A percentile compares a stretch with the other conserved stretches of the same genome.
phyloP scores from a whole-genome alignment of 1,140 invertebrate genomes.

The Drosophila auraria region DNA sequence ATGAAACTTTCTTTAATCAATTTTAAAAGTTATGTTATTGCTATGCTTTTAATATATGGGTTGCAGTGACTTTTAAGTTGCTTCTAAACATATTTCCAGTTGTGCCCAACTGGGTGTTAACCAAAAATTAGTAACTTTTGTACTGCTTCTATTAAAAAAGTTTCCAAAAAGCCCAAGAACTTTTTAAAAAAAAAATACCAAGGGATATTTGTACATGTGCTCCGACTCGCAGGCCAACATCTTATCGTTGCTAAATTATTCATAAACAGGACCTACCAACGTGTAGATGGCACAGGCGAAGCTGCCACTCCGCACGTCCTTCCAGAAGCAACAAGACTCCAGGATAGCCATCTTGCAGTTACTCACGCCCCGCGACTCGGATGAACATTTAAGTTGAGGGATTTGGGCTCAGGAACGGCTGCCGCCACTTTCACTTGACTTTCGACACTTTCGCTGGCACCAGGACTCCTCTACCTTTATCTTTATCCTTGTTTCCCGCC shows the following conservation, averaged over 20 bases:
- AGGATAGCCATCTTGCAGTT: slow-evolving; percentile 89
- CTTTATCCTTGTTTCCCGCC: slow-evolving; percentile 49
- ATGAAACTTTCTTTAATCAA: too few species aligned
- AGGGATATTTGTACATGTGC: slow-evolving; percentile 1
- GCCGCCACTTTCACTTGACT: slow-evolving; percentile 76
- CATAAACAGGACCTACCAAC: slow-evolving; percentile 87
- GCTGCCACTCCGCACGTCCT: slow-evolving; percentile 91
- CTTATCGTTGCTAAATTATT: slow-evolving; percentile 32
- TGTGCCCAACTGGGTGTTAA: not conserved
- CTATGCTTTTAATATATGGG: not conserved
- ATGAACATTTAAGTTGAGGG: slow-evolving; percentile 40
- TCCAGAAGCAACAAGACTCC: slow-evolving; percentile 93
- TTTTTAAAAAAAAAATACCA: slow-evolving; percentile 7
- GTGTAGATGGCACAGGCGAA: slow-evolving; percentile 91
- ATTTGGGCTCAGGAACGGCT: slow-evolving; percentile 39
- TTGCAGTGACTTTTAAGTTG: not conserved
- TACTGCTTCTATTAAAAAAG: slow-evolving; percentile 6
- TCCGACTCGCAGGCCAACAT: not conserved
- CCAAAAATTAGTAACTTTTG: slow-evolving; percentile 3
- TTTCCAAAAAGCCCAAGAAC: not conserved
- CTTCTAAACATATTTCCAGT: not conserved
- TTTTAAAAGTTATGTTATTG: not conserved
- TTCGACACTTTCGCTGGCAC: slow-evolving; percentile 58
- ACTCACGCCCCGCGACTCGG: slow-evolving; percentile 32
- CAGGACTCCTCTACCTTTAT: slow-evolving; percentile 18